Base-by-base conservation (phyloP, 1,140 invertebrate species). In the Zaprionus africanus region DNA sequence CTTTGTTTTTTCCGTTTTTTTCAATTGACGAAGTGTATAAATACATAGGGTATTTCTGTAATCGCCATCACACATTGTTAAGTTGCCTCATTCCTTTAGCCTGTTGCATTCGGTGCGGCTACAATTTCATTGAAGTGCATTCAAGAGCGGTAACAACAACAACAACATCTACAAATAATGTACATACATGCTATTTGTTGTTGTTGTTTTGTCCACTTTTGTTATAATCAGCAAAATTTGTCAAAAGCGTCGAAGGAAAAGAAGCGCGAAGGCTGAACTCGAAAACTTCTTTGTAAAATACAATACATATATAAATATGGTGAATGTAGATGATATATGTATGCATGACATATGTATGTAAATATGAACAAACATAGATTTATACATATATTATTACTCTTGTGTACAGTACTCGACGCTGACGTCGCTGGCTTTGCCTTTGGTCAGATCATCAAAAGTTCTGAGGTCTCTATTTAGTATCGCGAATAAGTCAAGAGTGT, bases 351-450 rank as follows among this genome's bases (percentile, higher is more conserved):
- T 22, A 22, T 22, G 2, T 22, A 22, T 22, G 22, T 22, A 2
- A 2, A 22, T 2, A 22, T 22, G 22, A 22, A 61, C 15, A 54
- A 56, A 36, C 7, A 22, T 19, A 15, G n/a, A n/a, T n/a, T n/a
- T n/a, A n/a, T 15, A 66, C 65, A 70, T 82, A 87, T 87, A 80
- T 80, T 67, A 81, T 82, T 87, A 72, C 84, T 87, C 58, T 72
- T 80, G 28, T 75, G 72, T 75, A 75, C 66, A 75, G 72, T 75
- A 53, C 72, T 59, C 66, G 65, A 75, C 78, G 61, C 22, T 31
- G 17, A 49, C 59, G 66, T 58, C 73, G 67, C 56, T 63, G 64
- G 41, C 22, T 68, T 46, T 64, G 28, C n/a, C n/a, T 34, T 9
- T 31, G 38, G 41, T 61, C 31, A 28, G 46, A 38, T 13, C 15